These are phyloP conservation scores for Neuroscelio doddi DNA, from an alignment of 2,888 invertebrate species.

Conservation along the genomic window DNA sequence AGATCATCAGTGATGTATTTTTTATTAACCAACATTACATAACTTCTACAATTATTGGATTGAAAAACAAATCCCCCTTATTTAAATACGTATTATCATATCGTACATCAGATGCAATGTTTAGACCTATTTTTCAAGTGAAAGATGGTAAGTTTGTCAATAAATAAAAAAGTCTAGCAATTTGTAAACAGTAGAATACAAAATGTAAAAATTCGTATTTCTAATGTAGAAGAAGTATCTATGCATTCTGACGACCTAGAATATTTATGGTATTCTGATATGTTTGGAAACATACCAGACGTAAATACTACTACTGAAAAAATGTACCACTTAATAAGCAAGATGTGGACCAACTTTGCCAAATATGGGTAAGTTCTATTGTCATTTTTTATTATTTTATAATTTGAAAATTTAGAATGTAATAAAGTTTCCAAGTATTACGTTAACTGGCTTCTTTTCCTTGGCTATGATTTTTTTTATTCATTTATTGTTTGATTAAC, in stretches of 20 bases:
- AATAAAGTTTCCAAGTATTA: too few relatives aligned
- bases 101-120: constrained; percentile 29
- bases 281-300: constrained; percentile 62
- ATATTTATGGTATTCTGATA: constrained; percentile 70
- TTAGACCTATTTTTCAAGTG: constrained; percentile 20
- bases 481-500: too few relatives aligned
- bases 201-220: constrained; percentile 4
- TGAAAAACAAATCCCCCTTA: constrained; percentile 54
- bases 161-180: background rate
- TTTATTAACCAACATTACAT: constrained; percentile 49
- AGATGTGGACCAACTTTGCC: constrained; percentile 73
- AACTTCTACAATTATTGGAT: constrained; percentile 51
- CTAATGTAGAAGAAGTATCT: constrained; percentile 13
- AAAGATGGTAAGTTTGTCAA: constrained; percentile 20
- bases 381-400: too few relatives aligned
- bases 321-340: constrained; percentile 69
- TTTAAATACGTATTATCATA: constrained; percentile 61
- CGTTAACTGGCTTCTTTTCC: too few relatives aligned
- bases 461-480: too few relatives aligned
- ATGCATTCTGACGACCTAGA: constrained; percentile 73
- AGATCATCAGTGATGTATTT: constrained; percentile 57
- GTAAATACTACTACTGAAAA: constrained; percentile 62
- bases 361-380: constrained; percentile 69
- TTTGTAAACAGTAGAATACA: too few relatives aligned
- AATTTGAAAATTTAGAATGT: background rate